A percentile compares a stretch with the other conserved stretches of the same genome.
phyloP scores from a whole-genome alignment of 1,140 invertebrate genomes.

The Formica exsecta region DNA sequence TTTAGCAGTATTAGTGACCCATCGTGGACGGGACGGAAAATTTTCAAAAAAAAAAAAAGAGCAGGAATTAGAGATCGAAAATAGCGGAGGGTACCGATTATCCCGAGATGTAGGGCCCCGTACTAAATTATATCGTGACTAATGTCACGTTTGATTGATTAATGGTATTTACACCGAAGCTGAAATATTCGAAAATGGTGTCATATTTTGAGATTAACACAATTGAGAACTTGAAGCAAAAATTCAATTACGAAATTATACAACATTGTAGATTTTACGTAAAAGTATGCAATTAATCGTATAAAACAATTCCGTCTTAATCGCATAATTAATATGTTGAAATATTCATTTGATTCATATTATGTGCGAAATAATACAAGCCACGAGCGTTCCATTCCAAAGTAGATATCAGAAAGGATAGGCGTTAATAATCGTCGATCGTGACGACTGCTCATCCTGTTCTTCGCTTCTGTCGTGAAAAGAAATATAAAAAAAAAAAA shows the following conservation, averaged over 20 bases:
- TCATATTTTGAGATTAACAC: not conserved
- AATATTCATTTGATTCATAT: constrained; percentile 26
- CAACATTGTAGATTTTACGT: not conserved
- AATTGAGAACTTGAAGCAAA: constrained; percentile 19
- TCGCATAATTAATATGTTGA: not conserved
- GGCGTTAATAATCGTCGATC: constrained; percentile 50
- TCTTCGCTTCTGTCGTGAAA: not conserved
- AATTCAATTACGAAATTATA: not conserved
- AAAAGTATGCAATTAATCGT: not conserved
- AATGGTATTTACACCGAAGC: not conserved
- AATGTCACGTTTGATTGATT: not conserved
- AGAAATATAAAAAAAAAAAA: not conserved
- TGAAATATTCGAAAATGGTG: not conserved
- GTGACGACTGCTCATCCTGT: constrained; percentile 12
- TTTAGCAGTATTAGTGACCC: constrained; percentile 47
- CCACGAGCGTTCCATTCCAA: not conserved
- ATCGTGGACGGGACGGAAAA: constrained; percentile 1
- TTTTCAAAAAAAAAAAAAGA: constrained; percentile 47
- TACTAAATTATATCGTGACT: too few species aligned
- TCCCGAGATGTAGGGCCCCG: not conserved
- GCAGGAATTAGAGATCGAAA: constrained; percentile 22
- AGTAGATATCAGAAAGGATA: constrained; percentile 6
- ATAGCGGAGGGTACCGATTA: constrained; percentile 15
- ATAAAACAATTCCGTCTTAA: not conserved
- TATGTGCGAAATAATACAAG: not conserved